These are phyloP conservation scores for Orientallactaga sibirica DNA, from an alignment of 2,797 vertebrate genomes.

Conservation along the genomic window DNA sequence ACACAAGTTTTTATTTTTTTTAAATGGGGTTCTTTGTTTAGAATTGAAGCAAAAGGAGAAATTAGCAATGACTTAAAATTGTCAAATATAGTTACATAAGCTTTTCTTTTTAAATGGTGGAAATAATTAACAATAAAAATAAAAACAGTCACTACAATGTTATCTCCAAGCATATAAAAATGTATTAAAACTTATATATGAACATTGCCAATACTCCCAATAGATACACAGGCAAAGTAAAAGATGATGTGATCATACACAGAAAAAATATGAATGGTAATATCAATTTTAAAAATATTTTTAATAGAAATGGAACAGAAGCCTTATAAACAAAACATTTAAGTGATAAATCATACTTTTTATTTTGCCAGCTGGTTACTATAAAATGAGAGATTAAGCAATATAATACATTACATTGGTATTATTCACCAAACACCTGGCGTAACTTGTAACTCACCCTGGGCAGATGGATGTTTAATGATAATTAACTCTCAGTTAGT, in stretches of 20 bases:
- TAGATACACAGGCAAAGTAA: not conserved
- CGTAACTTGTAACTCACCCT: conserved; percentile 15
- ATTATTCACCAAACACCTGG: conserved; percentile 42
- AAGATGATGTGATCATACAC: not conserved
- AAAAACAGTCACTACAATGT: not conserved
- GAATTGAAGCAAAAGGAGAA: conserved; percentile 25
- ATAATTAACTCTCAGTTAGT: conserved; percentile 54
- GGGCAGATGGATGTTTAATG: not conserved
- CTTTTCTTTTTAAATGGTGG: not conserved
- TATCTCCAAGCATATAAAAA: conserved; percentile 31
- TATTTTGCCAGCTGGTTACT: conserved; percentile 53
- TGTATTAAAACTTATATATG: not conserved
- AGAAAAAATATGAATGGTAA: conserved; percentile 16
- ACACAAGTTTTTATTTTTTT: too few species aligned
- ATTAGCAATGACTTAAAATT: conserved; percentile 48
- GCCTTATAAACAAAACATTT: conserved; percentile 19
- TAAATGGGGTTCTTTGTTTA: not conserved
- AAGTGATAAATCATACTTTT: conserved; percentile 27
- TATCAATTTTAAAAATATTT: conserved; percentile 2
- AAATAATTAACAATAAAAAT: conserved; percentile 27
- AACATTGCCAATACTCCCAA: not conserved
- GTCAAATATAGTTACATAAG: not conserved
- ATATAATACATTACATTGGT: conserved; percentile 46
- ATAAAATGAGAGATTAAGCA: conserved; percentile 44
- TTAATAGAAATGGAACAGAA: conserved; percentile 11